phyloP scores from a whole-genome alignment of 2,113 vertebrate genomes.

The Haemorhous mexicanus region DNA sequence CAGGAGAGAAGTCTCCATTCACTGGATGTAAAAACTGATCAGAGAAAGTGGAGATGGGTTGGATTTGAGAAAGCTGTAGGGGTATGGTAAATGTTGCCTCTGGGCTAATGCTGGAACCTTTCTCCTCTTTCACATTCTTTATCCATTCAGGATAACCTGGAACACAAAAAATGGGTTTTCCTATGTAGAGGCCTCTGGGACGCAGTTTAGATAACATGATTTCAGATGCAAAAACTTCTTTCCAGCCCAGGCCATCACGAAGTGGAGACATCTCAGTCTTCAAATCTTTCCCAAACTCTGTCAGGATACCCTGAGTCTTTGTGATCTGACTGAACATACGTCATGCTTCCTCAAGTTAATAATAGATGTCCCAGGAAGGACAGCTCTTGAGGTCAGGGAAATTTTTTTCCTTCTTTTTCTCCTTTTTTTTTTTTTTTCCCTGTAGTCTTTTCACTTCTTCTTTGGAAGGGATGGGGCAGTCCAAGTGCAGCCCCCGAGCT shows the following conservation, averaged over 20 bases:
- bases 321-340: neutral
- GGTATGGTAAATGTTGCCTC: neutral
- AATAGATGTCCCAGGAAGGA: conserved; percentile 26
- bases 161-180: neutral
- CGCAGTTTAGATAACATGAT: neutral
- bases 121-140: neutral
- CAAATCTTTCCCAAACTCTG: conserved; percentile 8
- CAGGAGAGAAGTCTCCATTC: accelerated
- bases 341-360: conserved; percentile 39
- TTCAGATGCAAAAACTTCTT: neutral
- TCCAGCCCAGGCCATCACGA: neutral
- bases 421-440: accelerated
- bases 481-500: accelerated
- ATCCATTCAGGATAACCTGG: neutral
- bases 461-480: neutral
- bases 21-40: neutral
- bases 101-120: neutral
- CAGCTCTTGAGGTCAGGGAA: conserved; percentile 9
- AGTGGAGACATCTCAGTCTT: neutral
- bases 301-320: neutral
- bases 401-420: too few relatives aligned
- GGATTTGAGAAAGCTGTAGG: neutral
- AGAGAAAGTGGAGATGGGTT: neutral
- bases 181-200: neutral
- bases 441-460: neutral